Conservation (phyloP, 1,140 invertebrate genomes). For the Yoshiicerus persimilis region DNA sequence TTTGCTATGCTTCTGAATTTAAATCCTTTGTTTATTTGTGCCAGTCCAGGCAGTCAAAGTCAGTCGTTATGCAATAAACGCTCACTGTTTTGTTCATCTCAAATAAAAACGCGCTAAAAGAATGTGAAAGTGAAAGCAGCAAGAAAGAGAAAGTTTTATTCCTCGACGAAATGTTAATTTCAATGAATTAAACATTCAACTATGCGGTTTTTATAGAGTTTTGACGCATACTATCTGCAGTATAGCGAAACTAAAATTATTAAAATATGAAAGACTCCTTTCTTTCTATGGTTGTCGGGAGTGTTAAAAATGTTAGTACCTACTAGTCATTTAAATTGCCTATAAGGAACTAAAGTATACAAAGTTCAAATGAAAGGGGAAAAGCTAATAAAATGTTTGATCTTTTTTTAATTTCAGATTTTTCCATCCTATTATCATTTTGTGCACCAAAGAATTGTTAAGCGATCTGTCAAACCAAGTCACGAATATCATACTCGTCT, state of each 20-base stretch:
- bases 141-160: background rate
- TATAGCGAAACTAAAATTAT: background rate
- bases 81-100: background rate
- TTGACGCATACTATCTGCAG: constrained; percentile 6
- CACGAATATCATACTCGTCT: constrained; percentile 67
- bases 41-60: background rate
- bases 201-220: background rate
- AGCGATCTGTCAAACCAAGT: constrained; percentile 70
- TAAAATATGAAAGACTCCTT: background rate
- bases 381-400: constrained; percentile 13
- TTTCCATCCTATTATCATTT: constrained; percentile 79
- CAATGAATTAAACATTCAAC: background rate
- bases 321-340: background rate
- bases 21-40: background rate
- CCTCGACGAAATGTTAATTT: background rate
- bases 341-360: background rate
- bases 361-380: background rate
- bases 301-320: background rate
- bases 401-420: constrained; percentile 65
- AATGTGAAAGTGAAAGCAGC: background rate
- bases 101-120: background rate
- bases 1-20: background rate
- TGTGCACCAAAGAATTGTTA: constrained; percentile 69
- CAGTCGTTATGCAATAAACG: background rate
- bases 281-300: no score